These are phyloP conservation scores for Terrapene triunguis DNA, from an alignment of 2,113 vertebrate species.

Conservation along the genomic window DNA sequence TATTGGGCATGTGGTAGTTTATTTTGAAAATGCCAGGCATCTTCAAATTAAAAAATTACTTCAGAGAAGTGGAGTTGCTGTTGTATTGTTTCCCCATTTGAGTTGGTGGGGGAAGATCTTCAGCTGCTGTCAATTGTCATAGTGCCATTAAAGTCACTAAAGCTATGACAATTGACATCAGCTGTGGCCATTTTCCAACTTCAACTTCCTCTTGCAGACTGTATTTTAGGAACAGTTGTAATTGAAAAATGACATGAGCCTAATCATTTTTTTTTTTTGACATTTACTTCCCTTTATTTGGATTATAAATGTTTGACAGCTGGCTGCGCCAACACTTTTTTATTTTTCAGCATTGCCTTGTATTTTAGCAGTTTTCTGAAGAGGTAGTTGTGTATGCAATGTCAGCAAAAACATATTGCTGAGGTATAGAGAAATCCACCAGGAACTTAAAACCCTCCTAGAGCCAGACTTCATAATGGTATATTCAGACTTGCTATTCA, in stretches of 20 bases:
- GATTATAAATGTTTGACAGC: not conserved
- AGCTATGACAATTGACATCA: accelerated
- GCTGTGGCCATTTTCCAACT: not conserved
- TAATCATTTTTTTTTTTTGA: not conserved
- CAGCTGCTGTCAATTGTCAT: not conserved
- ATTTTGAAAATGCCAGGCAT: not conserved
- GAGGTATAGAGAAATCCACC: not conserved
- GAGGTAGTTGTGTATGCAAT: not conserved
- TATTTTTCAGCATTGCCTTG: not conserved
- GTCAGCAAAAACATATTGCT: not conserved
- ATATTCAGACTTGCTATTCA: not conserved
- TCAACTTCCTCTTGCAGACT: not conserved
- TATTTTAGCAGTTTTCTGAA: not conserved
- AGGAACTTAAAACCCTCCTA: not conserved
- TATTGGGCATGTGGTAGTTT: not conserved
- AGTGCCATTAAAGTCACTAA: accelerated
- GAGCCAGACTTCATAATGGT: not conserved
- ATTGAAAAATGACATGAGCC: accelerated
- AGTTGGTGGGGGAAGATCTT: not conserved
- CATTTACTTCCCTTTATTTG: not conserved
- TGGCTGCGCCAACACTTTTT: not conserved
- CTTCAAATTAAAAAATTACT: not conserved
- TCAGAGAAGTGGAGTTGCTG: not conserved
- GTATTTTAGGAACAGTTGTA: not conserved
- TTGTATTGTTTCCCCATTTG: not conserved